Evolutionary conservation across 2,797 vertebrate species (phyloP), one percentile per base, ranked within the genome.

Genomic region (Triplophysa yarkandensis): DNA sequence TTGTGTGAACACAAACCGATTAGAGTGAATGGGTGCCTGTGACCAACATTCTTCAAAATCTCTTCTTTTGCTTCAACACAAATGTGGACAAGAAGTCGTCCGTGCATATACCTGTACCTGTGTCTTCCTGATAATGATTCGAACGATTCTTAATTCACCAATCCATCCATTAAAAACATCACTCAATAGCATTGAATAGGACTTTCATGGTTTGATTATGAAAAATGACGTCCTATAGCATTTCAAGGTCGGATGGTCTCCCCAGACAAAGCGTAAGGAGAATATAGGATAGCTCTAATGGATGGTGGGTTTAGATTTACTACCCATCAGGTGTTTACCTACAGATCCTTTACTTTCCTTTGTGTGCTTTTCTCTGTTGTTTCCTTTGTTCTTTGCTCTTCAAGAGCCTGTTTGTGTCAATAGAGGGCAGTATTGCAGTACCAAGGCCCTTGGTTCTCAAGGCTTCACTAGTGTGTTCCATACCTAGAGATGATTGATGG

Each of bases 341-440:
- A 60, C 30, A 21, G 28, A 58, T 62, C 68, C 54, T 54, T 70
- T 32, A 34, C 30, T 55, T 78, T 71, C 55, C 76, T 78, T 81
- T 74, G 79, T 70, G 34, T 54, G n/a, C 34, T 70, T 69, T 77
- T 28, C 48, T 78, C n/a, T 71, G 54, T 11, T 21, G 25, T 14
- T 21, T 77, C 64, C 81, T 85, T 86, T 86, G 85, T 86, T 86
- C 85, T 80, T 80, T 81, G 70, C 68, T 81, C 27, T 72, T 23
- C 39, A 68, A 30, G 44, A 30, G 48, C 57, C 39, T 60, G 2
- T 28, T 36, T 71, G 19, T 25, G 43, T 74, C 87, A 80, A 63
- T 82, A 85, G 87, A 87, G 85, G 85, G 80, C 61, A 82, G 83
- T 85, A 70, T 82, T 82, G 85, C 78, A 76, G 68, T 77, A 68